A percentile compares a stretch with the other conserved stretches of the same genome.
Conservation (phyloP, 2,113 vertebrate species). For the Aramus guarauna region DNA sequence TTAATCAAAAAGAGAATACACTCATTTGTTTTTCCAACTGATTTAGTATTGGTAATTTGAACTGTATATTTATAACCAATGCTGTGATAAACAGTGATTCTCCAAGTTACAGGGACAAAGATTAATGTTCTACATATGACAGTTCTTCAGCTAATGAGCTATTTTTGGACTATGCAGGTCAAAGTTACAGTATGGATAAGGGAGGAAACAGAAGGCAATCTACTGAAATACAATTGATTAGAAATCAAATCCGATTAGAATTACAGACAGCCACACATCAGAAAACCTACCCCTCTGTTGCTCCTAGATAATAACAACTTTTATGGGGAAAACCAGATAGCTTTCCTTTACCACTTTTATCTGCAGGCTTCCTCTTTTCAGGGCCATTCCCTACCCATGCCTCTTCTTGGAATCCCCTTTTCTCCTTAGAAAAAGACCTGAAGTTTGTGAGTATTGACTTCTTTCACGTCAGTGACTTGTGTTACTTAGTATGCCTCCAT, state of each 20-base stretch:
- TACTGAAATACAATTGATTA: not conserved
- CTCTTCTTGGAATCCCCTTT: not conserved
- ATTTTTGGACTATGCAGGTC: not conserved
- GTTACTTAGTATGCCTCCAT: not conserved
- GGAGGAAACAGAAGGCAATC: not conserved
- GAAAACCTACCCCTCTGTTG: not conserved
- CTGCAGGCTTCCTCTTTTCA: not conserved
- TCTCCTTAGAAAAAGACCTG: too few species aligned
- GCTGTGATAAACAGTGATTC: not conserved
- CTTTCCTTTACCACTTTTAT: not conserved
- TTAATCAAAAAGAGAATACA: not conserved
- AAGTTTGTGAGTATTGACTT: not conserved
- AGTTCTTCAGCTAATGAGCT: not conserved
- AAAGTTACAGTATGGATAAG: not conserved
- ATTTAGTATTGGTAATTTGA: not conserved
- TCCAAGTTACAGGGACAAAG: not conserved
- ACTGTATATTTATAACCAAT: not conserved
- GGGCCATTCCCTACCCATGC: not conserved
- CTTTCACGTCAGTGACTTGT: not conserved
- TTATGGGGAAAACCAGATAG: fast-evolving
- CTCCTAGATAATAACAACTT: not conserved
- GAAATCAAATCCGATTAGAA: not conserved
- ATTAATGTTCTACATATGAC: not conserved
- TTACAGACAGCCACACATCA: not conserved
- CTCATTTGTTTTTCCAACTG: not conserved